These are phyloP conservation scores for Sarcophaga bullata DNA, from an alignment of 1,140 invertebrate genomes.

Conservation along the genomic window DNA sequence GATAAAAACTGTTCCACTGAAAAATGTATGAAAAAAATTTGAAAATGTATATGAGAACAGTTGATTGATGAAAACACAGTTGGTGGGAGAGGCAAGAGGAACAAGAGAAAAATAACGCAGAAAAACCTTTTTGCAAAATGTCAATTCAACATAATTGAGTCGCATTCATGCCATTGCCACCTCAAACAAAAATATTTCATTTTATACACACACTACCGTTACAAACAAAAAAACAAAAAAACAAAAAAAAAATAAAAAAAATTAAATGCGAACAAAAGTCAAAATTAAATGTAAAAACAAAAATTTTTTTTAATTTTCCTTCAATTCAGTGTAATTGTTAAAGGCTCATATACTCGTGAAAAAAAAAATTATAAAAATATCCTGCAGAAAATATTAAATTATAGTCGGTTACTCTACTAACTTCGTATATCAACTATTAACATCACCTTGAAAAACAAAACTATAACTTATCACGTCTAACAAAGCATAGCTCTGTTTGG, in stretches of 20 bases:
- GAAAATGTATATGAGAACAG: slow-evolving; percentile 3
- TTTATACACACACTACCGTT: background rate
- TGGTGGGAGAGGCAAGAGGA: background rate
- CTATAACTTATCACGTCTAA: too few species aligned
- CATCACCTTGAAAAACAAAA: too few species aligned
- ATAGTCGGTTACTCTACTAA: too few species aligned
- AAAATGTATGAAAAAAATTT: background rate
- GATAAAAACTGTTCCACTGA: background rate
- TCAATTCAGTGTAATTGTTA: too few species aligned
- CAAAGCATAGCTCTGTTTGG: too few species aligned
- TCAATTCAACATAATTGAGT: slow-evolving; percentile 34
- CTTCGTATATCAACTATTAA: too few species aligned
- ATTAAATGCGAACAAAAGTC: background rate
- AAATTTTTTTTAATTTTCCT: too few species aligned
- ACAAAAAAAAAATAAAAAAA: background rate
- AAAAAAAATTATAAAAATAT: too few species aligned
- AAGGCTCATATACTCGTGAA: too few species aligned
- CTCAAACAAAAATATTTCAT: background rate
- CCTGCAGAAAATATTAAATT: too few species aligned
- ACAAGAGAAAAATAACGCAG: background rate
- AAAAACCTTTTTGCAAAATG: slow-evolving; percentile 30
- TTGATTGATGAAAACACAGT: slow-evolving; percentile 17
- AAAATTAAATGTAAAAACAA: too few species aligned
- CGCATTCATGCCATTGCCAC: background rate
- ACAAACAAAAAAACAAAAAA: background rate